Evolutionary conservation across 2,888 invertebrate genomes (phyloP).

Genomic region (Rhyacophila evoluta): DNA sequence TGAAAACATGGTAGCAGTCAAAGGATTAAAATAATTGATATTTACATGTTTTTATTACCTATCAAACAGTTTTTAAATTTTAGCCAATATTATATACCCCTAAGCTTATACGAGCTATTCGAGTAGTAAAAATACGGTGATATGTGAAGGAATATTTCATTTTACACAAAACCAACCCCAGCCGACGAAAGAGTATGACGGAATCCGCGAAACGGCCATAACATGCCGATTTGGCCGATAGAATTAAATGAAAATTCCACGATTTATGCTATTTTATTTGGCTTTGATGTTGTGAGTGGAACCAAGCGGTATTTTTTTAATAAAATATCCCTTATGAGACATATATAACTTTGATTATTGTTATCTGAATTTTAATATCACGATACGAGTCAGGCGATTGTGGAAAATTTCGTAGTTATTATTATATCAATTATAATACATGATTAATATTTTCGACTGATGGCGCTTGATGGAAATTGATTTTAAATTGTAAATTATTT

Average conservation of each 20-base stretch:
- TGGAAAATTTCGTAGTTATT: too few species aligned
- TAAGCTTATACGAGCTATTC: too few species aligned
- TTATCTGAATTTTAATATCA: not conserved
- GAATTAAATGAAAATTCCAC: conserved; percentile 52
- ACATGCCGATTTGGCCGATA: conserved; percentile 30
- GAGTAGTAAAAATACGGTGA: too few species aligned
- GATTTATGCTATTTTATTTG: conserved; percentile 51
- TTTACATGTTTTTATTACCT: too few species aligned
- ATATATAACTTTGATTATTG: not conserved
- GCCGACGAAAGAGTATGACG: conserved; percentile 15
- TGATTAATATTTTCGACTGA: too few species aligned
- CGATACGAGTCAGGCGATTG: not conserved
- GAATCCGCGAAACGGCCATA: conserved; percentile 47
- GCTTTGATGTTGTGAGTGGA: conserved; percentile 45
- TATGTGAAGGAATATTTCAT: conserved; percentile 43
- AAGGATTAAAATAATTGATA: too few species aligned
- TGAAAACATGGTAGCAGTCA: too few species aligned
- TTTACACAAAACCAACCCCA: conserved; percentile 38
- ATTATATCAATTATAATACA: too few species aligned
- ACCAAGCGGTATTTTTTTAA: conserved; percentile 36
- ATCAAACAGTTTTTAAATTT: too few species aligned
- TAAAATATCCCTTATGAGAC: conserved; percentile 27
- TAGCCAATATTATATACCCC: too few species aligned
- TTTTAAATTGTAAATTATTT: too few species aligned
- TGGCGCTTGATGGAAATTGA: too few species aligned